Evolutionary conservation across 2,797 vertebrate species (phyloP), one percentile per base, ranked within the genome.

Genomic region (Anableps anableps): DNA sequence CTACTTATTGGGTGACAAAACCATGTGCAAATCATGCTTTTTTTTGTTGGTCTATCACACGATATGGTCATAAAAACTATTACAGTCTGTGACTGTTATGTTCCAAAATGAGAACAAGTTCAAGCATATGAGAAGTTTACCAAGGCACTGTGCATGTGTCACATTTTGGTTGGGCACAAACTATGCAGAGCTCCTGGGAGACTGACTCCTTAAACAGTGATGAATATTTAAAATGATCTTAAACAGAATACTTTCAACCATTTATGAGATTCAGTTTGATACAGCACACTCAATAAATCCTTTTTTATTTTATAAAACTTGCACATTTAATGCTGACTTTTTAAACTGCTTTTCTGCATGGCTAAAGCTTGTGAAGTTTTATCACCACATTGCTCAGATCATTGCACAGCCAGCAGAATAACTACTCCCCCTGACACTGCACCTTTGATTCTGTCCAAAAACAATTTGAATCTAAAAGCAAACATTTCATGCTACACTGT

Each of bases 301-400:
- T 43, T 36, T 43, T 36, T 76, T 55, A 19, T 43, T 79, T 50
- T 64, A 50, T 74, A 43, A 11, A 29, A 55, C 36, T 77, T 47
- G 41, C 38, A 41, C 26, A 73, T 14, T n/a, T 29, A 38, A 36
- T n/a, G 21, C 16, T 29, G 17, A 47, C 17, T 9, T 77, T 36
- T 77, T 16, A 62, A 79, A 23, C 14, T 10, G 55, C 34, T 0
- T 78, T 29, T 82, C 23, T 82, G 48, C 58, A 73, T 23, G 41
- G 4, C 13, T 41, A 47, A 29, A 26, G 41, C 60, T 29, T 26
- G n/a, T 62, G 7, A 31, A 26, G 16, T 47, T 0, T 21, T 48
- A 68, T 50, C 26, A 47, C 77, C 16, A 76, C 55, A 81, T 6
- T 34, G 55, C 38, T 48, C 34, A 76, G 51, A 62, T 80, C 43